These are phyloP conservation scores for Melanostigma gelatinosum DNA, from an alignment of 2,113 vertebrate species.

Conservation along the genomic window DNA sequence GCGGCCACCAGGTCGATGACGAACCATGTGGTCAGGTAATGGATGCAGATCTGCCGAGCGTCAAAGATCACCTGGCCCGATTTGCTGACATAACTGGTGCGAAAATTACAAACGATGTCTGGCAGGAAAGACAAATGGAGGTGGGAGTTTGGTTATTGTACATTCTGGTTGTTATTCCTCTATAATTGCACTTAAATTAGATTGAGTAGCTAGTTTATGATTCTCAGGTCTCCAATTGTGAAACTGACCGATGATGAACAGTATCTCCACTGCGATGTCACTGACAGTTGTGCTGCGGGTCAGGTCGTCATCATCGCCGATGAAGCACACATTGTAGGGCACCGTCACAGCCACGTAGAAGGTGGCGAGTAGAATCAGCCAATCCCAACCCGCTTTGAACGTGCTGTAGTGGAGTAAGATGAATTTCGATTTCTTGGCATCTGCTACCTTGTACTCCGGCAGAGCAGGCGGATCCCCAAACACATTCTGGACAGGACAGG, in stretches of 20 bases:
- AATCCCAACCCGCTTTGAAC: slow-evolving; percentile 98
- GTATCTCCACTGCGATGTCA: slow-evolving; percentile 97
- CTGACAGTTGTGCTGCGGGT: slow-evolving; percentile 98
- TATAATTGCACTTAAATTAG: background rate
- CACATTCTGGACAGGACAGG: slow-evolving; percentile 88
- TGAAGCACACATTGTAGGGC: slow-evolving; percentile 98
- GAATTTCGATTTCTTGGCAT: slow-evolving; percentile 97
- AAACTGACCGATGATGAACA: slow-evolving; percentile 94
- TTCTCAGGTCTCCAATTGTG: background rate
- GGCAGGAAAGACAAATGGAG: slow-evolving; percentile 28
- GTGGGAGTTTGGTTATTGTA: background rate
- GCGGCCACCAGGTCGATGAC: slow-evolving; percentile 98
- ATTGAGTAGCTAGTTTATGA: background rate
- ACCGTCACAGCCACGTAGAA: slow-evolving; percentile 99
- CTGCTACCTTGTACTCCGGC: slow-evolving; percentile 98
- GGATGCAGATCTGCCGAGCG: slow-evolving; percentile 97
- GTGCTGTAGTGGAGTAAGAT: slow-evolving; percentile 98
- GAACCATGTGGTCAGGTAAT: slow-evolving; percentile 99
- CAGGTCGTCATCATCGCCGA: slow-evolving; percentile 93
- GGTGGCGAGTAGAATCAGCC: slow-evolving; percentile 96
- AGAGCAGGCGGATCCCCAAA: slow-evolving; percentile 95
- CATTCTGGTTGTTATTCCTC: background rate
- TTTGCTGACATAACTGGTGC: slow-evolving; percentile 98
- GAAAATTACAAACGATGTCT: slow-evolving; percentile 99
- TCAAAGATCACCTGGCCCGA: slow-evolving; percentile 99